phyloP scores from a whole-genome alignment of 2,888 invertebrate species.

The Pteria penguin region DNA sequence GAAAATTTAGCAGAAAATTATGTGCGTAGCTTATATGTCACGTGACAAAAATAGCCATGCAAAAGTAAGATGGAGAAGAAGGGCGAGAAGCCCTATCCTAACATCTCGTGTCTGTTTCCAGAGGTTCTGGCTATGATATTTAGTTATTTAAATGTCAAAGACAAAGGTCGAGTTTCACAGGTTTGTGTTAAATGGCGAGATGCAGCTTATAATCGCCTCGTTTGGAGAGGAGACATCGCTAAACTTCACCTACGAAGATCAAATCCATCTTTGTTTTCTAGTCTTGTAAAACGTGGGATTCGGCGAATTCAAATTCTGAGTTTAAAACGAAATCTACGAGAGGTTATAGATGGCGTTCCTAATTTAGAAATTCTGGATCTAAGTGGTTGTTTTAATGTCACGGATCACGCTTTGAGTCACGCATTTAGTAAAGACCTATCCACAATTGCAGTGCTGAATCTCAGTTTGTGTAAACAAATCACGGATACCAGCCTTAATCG shows the following conservation, averaged over 20 bases:
- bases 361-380: slow-evolving; percentile 93
- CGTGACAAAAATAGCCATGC: slow-evolving; percentile 47
- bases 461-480: slow-evolving; percentile 96
- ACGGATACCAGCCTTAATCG: slow-evolving; percentile 93
- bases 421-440: slow-evolving; percentile 89
- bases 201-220: slow-evolving; percentile 93
- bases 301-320: slow-evolving; percentile 93
- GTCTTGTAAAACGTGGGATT: slow-evolving; percentile 92
- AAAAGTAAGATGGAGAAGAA: slow-evolving; percentile 59
- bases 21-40: slow-evolving; percentile 29
- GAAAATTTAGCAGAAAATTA: not conserved
- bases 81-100: slow-evolving; percentile 49
- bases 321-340: slow-evolving; percentile 89
- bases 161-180: slow-evolving; percentile 93
- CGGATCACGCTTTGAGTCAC: slow-evolving; percentile 90
- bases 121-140: slow-evolving; percentile 96
- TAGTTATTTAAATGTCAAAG: slow-evolving; percentile 91
- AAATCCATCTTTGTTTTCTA: slow-evolving; percentile 91
- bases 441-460: slow-evolving; percentile 89
- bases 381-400: slow-evolving; percentile 95
- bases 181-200: slow-evolving; percentile 92
- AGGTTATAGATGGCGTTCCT: slow-evolving; percentile 91
- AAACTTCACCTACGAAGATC: slow-evolving; percentile 90
- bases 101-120: slow-evolving; percentile 93
- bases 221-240: slow-evolving; percentile 96